Base-by-base conservation (phyloP, 2,113 vertebrate genomes). In the Reinhardtius hippoglossoides region DNA sequence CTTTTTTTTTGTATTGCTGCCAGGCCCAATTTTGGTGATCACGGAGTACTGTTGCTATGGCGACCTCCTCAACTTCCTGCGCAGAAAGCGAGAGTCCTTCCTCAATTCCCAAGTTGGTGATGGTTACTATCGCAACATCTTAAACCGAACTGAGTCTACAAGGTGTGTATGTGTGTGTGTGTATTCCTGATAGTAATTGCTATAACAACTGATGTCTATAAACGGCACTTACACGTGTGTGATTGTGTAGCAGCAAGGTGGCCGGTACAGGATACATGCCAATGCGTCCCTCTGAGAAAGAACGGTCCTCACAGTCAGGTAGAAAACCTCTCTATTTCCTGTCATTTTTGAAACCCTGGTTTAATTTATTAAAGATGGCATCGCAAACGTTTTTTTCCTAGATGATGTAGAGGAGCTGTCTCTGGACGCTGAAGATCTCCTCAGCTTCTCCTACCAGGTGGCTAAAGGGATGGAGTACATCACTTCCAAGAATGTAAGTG, bases 1-100 rank as follows among this genome's bases (percentile, higher is more conserved):
- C 52, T 24, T 23, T 40, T 20, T 42, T 21, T 44, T 79, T 61
- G 20, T 8, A 70, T 87, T 71, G 80, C 71, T 75, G 40, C 75
- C 91, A 99, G 98, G 98, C 56, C 98, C 98, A 72, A 97, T 96
- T 83, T 90, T 99, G 92, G 97, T 99, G 88, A 99, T 99, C 89
- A 99, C 98, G 1, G 98, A 99, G 83, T 99, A 97, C 89, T 99
- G 98, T 95, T 99, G 98, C 94, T 98, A 98, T 87, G 98, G 98
- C n/a, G 98, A 99, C 92, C 96, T 99, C 88, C 90, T 99, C 91
- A 99, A 99, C 95, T 99, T 97, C 94, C 94, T 99, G 90, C 95
- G 97, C 74, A 92, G 96, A 78, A 99, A 98, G 87, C 95, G 97
- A 64, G 95, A 97, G 86, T 95, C 95, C 3, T 99, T 97, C 88